Evolutionary conservation across 2,888 invertebrate genomes (phyloP), one percentile per base, ranked within the genome.

Genomic region (Xestia sexstrigata): DNA sequence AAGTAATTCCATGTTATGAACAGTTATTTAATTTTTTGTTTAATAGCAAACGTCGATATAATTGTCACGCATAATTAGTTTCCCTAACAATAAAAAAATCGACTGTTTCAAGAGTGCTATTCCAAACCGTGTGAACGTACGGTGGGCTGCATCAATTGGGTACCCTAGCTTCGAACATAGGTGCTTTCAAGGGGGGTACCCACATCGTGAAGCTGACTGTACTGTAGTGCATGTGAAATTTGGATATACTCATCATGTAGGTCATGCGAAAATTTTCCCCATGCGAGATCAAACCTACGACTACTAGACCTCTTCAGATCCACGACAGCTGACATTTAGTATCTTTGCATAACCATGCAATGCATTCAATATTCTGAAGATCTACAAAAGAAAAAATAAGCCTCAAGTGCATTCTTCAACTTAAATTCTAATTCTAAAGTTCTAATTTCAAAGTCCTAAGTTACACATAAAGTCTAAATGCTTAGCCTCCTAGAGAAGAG

Each of bases 381-480:
- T 0, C 1, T n/a, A 15, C 17, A 30, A 70, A 15, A 11, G 0
- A 6, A 58, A 58, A 58, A 58, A 26, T 42, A n/a, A 39, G 13
- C n/a, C 26, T 15, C 35, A 47, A 62, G 7, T 62, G 55, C 39
- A 63, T 55, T 68, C 62, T 67, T 55, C n/a, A 47, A 55, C 49
- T 47, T 47, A 68, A 68, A 55, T 80, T 35, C 35, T 35, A 35
- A 35, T 35, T 35, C 35, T 35, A 35, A 35, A 35, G 47, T 72
- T 75, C 23, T n/a, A 55, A 82, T 23, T 30, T 30, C 30, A 62
- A 62, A 47, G 68, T 26, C 35, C 20, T n/a, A n/a, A 42, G 62
- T 76, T 47, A 35, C 30, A 49, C n/a, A 26, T 39, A 35, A 62
- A 60, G 47, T 69, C 60, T 55, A 78, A 83, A n/a, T 72, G 72